A percentile compares a stretch with the other conserved stretches of the same genome.
These are phyloP conservation scores for Potorous gilbertii DNA, from an alignment of 2,797 vertebrate species.

Conservation along the genomic window DNA sequence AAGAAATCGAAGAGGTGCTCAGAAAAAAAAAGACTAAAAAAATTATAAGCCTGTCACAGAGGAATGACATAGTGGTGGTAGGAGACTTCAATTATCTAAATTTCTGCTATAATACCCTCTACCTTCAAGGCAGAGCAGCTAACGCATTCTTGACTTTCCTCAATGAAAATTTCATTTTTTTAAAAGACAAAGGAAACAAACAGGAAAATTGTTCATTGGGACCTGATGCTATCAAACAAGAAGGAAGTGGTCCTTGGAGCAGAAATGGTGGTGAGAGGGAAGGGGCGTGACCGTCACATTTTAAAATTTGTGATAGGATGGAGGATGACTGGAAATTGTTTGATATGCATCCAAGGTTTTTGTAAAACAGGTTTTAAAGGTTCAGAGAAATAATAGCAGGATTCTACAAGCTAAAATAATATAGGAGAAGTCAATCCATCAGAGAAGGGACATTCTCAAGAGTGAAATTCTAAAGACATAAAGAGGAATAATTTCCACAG, in stretches of 20 bases:
- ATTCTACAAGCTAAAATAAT: too few species aligned
- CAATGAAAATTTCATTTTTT: background rate
- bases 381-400: too few species aligned
- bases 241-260: background rate
- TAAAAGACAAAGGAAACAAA: background rate
- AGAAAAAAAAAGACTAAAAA: too few species aligned
- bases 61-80: background rate
- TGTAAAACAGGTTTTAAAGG: too few species aligned
- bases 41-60: background rate
- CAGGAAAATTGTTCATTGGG: background rate
- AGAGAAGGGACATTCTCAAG: too few species aligned
- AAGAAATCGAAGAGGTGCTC: background rate
- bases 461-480: too few species aligned
- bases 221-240: background rate
- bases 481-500: too few species aligned
- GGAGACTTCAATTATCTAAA: background rate
- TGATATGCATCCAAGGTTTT: too few species aligned
- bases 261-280: background rate
- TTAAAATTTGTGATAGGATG: background rate
- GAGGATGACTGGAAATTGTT: too few species aligned
- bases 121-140: background rate
- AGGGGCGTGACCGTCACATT: background rate
- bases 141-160: background rate
- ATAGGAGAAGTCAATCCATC: too few species aligned
- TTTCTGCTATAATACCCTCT: background rate